Percentiles rank a stretch among this genome's conserved stretches.
phyloP scores from a whole-genome alignment of 2,888 invertebrate species.

The Eledone cirrhosa region DNA sequence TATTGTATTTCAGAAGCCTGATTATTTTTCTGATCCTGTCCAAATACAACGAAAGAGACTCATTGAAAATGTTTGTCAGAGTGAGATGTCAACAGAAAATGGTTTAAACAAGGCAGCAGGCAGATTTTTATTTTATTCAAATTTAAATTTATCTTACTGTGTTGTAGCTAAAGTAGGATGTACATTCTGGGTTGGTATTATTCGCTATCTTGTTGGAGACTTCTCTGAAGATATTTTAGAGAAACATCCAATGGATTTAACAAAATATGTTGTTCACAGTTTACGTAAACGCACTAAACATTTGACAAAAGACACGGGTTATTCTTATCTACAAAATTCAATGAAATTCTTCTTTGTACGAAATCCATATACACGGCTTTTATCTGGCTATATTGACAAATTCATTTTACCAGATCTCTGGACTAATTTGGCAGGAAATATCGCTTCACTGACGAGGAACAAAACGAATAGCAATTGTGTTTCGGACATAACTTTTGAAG shows the following conservation, averaged over 20 bases:
- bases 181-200: constrained; percentile 46
- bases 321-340: neutral
- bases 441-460: neutral
- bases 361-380: neutral
- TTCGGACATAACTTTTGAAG: neutral
- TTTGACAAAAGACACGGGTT: neutral
- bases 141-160: constrained; percentile 39
- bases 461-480: neutral
- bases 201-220: constrained; percentile 38
- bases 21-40: neutral
- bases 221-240: neutral
- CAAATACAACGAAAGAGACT: neutral
- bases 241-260: neutral
- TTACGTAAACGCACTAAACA: neutral
- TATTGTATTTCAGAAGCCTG: neutral
- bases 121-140: neutral
- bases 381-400: neutral
- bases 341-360: neutral
- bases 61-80: neutral
- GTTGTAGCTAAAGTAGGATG: constrained; percentile 48
- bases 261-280: neutral
- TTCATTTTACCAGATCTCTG: neutral
- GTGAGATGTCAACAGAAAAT: neutral
- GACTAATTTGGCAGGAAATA: neutral
- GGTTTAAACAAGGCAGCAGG: neutral